Conservation (phyloP, 2,797 vertebrate species). For the Onychomys arenicola region DNA sequence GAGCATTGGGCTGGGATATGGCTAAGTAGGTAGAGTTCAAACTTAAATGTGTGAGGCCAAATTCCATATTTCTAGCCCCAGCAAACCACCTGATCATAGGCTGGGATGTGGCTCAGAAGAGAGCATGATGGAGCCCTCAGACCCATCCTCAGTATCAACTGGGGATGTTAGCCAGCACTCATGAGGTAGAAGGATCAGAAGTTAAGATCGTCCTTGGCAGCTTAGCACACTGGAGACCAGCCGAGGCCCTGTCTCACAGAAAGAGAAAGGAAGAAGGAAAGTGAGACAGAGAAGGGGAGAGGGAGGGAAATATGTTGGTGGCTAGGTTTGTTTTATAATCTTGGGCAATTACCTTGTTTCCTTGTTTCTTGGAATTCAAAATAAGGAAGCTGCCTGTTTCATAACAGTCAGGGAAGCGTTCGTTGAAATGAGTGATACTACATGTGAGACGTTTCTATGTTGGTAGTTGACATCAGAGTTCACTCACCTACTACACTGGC, state of each 20-base stretch:
- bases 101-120: background rate
- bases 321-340: background rate
- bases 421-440: background rate
- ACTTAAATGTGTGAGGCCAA: background rate
- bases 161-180: background rate
- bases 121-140: background rate
- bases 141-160: background rate
- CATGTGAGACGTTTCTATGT: background rate
- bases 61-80: background rate
- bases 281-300: background rate
- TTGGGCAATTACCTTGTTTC: background rate
- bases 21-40: background rate
- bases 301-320: background rate
- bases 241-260: background rate
- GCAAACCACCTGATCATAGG: background rate
- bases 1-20: too few species aligned
- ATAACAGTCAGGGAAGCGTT: background rate
- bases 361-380: slow-evolving; percentile 30
- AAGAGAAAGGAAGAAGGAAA: background rate
- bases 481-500: background rate
- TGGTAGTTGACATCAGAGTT: background rate
- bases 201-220: background rate
- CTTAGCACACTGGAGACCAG: background rate
- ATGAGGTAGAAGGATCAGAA: background rate
- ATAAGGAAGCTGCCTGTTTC: slow-evolving; percentile 3